Evolutionary conservation across 2,888 invertebrate genomes (phyloP).

Genomic region (Cremastinae sp.): DNA sequence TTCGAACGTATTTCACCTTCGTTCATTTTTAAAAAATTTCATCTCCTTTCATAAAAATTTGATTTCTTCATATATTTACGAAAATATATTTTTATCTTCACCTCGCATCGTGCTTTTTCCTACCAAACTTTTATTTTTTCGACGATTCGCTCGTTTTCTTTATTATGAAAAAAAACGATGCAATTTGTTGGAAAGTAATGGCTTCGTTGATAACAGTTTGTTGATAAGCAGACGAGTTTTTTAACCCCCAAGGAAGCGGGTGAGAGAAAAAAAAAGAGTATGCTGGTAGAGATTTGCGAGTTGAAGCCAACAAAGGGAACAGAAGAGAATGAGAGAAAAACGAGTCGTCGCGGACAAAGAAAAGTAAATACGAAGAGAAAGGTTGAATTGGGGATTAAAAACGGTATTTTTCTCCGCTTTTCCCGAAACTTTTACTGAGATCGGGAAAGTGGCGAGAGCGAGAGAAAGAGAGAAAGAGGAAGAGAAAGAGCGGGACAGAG

Average conservation of each 20-base stretch:
- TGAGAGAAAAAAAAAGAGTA: conserved; percentile 14
- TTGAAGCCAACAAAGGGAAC: conserved; percentile 49
- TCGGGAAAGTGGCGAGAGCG: not conserved
- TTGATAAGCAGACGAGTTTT: conserved; percentile 5
- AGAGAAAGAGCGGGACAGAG: not conserved
- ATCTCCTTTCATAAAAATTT: too few species aligned
- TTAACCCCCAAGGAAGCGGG: conserved; percentile 14
- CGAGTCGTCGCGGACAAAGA: conserved; percentile 26
- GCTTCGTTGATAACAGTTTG: too few species aligned
- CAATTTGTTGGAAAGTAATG: too few species aligned
- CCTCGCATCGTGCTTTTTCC: too few species aligned
- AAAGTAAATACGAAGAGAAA: conserved; percentile 32
- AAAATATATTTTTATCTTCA: too few species aligned
- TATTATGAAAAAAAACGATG: too few species aligned
- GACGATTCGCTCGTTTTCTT: too few species aligned
- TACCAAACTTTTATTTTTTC: too few species aligned
- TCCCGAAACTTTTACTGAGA: not conserved
- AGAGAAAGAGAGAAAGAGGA: not conserved
- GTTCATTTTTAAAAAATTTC: too few species aligned
- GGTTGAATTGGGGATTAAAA: conserved; percentile 37
- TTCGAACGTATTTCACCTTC: not conserved
- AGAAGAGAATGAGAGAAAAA: conserved; percentile 2
- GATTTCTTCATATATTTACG: too few species aligned
- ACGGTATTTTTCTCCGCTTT: not conserved
- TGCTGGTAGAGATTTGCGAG: conserved; percentile 42